Conservation (phyloP, 1,140 invertebrate species). For the Aphelinus atriplicis region DNA sequence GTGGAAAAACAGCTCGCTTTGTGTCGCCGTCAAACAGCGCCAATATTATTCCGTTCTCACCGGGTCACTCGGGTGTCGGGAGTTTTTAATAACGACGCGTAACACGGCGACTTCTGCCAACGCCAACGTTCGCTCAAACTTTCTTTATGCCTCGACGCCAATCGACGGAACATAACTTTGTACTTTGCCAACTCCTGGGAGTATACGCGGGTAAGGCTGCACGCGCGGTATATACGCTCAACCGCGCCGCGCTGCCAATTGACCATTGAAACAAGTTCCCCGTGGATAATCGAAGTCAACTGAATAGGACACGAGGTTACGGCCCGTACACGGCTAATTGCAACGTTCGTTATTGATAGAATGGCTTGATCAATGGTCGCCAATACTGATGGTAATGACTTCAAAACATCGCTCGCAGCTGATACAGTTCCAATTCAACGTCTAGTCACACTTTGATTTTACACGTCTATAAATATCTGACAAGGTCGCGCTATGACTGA, state of each 20-base stretch:
- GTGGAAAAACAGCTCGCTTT: no score
- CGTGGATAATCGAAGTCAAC: neutral
- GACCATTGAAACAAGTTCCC: constrained; percentile 16
- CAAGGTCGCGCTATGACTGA: no score
- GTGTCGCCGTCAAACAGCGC: no score
- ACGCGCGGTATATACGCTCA: neutral
- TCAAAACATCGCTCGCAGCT: no score
- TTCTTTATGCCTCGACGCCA: neutral
- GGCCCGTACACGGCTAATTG: neutral
- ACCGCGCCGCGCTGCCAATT: neutral
- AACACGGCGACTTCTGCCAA: neutral
- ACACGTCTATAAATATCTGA: no score
- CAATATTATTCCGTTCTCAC: no score
- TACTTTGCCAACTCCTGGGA: constrained; percentile 4
- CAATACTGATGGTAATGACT: neutral
- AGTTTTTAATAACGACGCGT: constrained; percentile 3
- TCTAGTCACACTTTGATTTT: no score
- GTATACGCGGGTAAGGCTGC: neutral
- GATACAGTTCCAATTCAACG: no score
- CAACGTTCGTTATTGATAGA: neutral
- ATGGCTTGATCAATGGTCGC: neutral
- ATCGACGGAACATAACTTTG: constrained; percentile 23
- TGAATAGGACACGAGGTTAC: neutral
- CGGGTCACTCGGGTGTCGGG: neutral
- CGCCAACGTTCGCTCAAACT: neutral